Base-by-base conservation (phyloP, 2,797 vertebrate species). In the Mus minutoides region DNA sequence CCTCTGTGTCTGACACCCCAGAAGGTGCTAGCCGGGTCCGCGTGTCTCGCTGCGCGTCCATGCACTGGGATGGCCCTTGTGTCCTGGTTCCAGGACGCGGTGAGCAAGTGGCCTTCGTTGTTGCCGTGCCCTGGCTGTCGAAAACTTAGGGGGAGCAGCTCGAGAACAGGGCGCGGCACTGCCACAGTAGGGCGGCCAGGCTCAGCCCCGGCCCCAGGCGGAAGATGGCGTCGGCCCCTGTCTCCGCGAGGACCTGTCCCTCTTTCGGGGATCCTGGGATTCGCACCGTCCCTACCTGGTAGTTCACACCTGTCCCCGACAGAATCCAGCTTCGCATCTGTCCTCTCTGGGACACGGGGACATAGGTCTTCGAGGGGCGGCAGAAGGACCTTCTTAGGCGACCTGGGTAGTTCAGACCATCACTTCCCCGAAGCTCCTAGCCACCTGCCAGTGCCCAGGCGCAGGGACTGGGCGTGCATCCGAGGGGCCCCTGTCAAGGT, bases 161-260 rank as follows among this genome's bases (percentile, higher is more conserved):
- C 12, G 9, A 1, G 77, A 40, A 58, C 54, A 1, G 90, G 49
- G 60, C 58, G 54, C 87, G 22, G 83, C 40, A 43, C n/a, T 24
- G 24, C 54, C 76, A 14, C 46, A 2, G 22, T 64, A 2, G 64
- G 64, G 77, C 37, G 64, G 49, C 9, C 29, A 49, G 34, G 31
- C 71, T 60, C 60, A 17, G 85, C 43, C 46, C n/a, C 3, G n/a
- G 80, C 78, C 79, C 0, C 87, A 34, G 24, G 67, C 82, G 73
- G 88, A 97, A 97, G 94, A 97, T 97, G 97, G 96, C 97, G 97
- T 88, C 97, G 46, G 75, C 87, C 64, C 91, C 67, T 88, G 95
- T 71, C 69, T 78, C 89, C 13, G 37, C 26, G 29, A 71, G 37
- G 89, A 22, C n/a, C 43, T 73, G 85, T 75, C 69, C 52, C 14